Evolutionary conservation across 2,113 vertebrate species (phyloP).

Genomic region (Stegostoma tigrinum): DNA sequence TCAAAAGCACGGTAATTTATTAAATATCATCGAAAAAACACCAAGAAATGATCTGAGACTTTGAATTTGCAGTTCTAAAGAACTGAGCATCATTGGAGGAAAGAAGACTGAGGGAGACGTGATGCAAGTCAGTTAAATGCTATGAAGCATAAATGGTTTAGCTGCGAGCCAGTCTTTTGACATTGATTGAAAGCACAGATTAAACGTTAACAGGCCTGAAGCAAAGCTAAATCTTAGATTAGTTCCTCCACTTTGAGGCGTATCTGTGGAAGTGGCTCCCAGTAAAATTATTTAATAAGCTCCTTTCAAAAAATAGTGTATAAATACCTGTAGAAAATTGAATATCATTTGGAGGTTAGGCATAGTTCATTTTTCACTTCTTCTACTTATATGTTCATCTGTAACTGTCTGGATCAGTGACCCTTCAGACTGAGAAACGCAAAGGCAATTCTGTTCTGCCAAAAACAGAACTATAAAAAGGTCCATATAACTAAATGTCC

Average conservation of each 20-base stretch:
- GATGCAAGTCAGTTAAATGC: not conserved
- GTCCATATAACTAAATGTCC: not conserved
- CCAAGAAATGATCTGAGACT: not conserved
- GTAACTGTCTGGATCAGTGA: not conserved
- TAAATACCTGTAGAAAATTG: not conserved
- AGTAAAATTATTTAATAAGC: not conserved
- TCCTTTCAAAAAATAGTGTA: not conserved
- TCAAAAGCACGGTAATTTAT: not conserved
- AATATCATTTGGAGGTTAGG: not conserved
- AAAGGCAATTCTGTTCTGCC: not conserved
- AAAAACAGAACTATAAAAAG: not conserved
- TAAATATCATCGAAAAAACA: not conserved
- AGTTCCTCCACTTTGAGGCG: not conserved
- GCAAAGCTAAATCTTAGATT: not conserved
- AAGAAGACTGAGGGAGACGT: not conserved
- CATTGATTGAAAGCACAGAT: not conserved
- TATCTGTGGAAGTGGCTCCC: not conserved
- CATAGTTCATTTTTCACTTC: not conserved
- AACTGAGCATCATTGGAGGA: not conserved
- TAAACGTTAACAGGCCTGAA: not conserved
- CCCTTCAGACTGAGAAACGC: not conserved
- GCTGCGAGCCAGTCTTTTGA: not conserved
- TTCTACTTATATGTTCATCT: not conserved
- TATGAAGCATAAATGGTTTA: not conserved
- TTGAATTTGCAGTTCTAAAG: not conserved